A percentile compares a stretch with the other conserved stretches of the same genome.
Evolutionary conservation across 2,797 vertebrate species (phyloP).

Genomic region (Helostoma temminkii): DNA sequence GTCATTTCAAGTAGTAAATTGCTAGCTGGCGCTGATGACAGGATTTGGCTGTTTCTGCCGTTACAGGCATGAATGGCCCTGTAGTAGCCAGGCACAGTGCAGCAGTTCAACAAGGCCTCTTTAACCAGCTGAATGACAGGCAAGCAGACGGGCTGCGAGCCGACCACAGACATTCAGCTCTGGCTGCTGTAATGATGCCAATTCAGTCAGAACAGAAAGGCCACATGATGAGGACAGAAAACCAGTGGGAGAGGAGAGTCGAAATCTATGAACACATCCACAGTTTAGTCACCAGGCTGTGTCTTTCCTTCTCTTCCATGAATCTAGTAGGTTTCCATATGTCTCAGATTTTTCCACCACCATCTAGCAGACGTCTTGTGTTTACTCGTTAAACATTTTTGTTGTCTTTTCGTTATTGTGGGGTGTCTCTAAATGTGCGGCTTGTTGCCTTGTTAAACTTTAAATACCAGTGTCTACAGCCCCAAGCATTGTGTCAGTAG

Average conservation of each 20-base stretch:
- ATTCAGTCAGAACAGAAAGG: constrained; percentile 63
- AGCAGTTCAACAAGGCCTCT: constrained; percentile 77
- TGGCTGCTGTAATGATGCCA: constrained; percentile 69
- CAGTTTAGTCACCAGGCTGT: constrained; percentile 42
- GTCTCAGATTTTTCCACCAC: constrained; percentile 28
- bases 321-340: constrained; percentile 15
- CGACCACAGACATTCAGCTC: constrained; percentile 73
- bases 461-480: constrained; percentile 55
- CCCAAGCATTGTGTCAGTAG: constrained; percentile 54
- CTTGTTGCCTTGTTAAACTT: constrained; percentile 65
- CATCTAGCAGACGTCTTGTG: constrained; percentile 14
- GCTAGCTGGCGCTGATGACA: constrained; percentile 63
- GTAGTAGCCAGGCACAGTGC: constrained; percentile 72
- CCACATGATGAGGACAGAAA: constrained; percentile 47
- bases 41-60: constrained; percentile 66
- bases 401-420: constrained; percentile 43
- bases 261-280: constrained; percentile 43
- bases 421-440: constrained; percentile 34
- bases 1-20: constrained; percentile 65
- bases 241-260: constrained; percentile 36
- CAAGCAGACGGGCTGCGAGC: constrained; percentile 68
- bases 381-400: constrained; percentile 33
- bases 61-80: constrained; percentile 72
- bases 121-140: constrained; percentile 77
- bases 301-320: constrained; percentile 26